Percentiles rank a stretch among this genome's conserved stretches.
Conservation (phyloP, 30 jellyfish, hydroid and myxozoan genomes). For the Phacellophora camtschatica region DNA sequence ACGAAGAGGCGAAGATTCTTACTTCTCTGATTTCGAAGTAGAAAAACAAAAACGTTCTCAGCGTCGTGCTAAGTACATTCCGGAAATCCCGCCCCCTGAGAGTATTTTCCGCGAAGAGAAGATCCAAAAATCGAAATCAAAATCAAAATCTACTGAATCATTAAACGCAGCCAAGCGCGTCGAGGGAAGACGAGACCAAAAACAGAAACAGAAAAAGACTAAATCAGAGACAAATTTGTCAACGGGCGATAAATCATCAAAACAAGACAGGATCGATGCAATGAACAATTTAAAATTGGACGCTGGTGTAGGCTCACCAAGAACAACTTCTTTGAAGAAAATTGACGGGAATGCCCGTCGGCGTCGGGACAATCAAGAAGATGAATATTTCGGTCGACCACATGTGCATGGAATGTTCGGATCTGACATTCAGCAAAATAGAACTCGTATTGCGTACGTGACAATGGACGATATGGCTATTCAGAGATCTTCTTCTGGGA, state of each 20-base stretch:
- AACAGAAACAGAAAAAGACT: slow-evolving; percentile 82
- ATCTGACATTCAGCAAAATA: slow-evolving; percentile 71
- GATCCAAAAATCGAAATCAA: slow-evolving; percentile 28
- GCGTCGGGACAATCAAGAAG: slow-evolving; percentile 39
- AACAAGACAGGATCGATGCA: slow-evolving; percentile 65
- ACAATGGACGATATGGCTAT: slow-evolving; percentile 97
- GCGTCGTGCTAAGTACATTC: slow-evolving; percentile 62
- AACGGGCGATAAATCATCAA: slow-evolving; percentile 24
- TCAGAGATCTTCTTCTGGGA: slow-evolving; percentile 50
- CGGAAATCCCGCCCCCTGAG: slow-evolving; percentile 66
- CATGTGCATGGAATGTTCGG: slow-evolving; percentile 86
- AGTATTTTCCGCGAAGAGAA: slow-evolving; percentile 22
- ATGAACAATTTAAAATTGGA: slow-evolving; percentile 68
- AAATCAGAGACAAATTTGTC: slow-evolving; percentile 87
- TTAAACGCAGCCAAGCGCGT: slow-evolving; percentile 93
- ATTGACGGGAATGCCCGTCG: slow-evolving; percentile 78
- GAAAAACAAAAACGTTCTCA: slow-evolving; percentile 92
- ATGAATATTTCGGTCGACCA: slow-evolving; percentile 72
- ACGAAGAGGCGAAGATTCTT: slow-evolving; percentile 86
- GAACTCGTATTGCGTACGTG: slow-evolving; percentile 90
- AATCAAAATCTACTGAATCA: slow-evolving; percentile 80
- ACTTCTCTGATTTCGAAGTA: slow-evolving; percentile 89
- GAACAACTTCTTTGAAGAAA: slow-evolving; percentile 54
- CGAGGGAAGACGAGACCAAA: slow-evolving; percentile 89
- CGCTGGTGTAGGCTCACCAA: slow-evolving; percentile 73